These are phyloP conservation scores for Zaprionus tsacasi DNA, from an alignment of 1,140 invertebrate genomes.

Conservation along the genomic window DNA sequence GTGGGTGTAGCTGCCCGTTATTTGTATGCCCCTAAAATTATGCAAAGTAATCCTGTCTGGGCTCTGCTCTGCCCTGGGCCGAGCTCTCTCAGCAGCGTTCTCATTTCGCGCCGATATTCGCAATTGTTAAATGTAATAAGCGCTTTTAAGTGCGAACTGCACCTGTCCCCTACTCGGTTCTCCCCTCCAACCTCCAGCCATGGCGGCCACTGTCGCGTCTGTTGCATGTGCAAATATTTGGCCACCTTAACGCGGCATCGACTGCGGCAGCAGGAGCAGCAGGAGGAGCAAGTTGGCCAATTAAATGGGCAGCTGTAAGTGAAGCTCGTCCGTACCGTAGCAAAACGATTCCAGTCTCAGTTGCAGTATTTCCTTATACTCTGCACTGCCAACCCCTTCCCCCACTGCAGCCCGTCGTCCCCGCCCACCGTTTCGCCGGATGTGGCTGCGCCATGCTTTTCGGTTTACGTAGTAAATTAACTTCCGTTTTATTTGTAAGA, in stretches of 20 bases:
- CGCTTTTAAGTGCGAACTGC: constrained; percentile 72
- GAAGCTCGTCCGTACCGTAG: constrained; percentile 14
- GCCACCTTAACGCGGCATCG: constrained; percentile 65
- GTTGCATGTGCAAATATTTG: constrained; percentile 77
- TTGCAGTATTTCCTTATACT: constrained; percentile 62
- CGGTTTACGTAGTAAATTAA: constrained; percentile 84
- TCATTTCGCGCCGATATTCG: constrained; percentile 71
- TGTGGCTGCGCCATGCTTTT: constrained; percentile 81
- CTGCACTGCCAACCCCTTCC: constrained; percentile 19
- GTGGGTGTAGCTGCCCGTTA: constrained; percentile 61
- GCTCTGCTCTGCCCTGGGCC: constrained; percentile 27
- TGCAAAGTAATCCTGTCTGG: constrained; percentile 77
- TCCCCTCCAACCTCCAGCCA: background rate
- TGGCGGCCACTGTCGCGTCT: constrained; percentile 33
- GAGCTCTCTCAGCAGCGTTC: constrained; percentile 10
- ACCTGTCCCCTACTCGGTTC: constrained; percentile 45
- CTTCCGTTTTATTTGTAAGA: constrained; percentile 84
- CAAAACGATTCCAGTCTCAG: constrained; percentile 26
- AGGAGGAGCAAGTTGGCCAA: constrained; percentile 73
- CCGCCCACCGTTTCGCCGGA: constrained; percentile 41
- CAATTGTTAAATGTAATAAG: constrained; percentile 82
- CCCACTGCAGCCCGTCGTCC: background rate
- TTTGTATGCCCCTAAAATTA: constrained; percentile 80
- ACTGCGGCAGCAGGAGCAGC: constrained; percentile 20
- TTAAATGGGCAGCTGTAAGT: constrained; percentile 70